phyloP scores from a whole-genome alignment of 2,888 invertebrate genomes.

The Hirtodrosophila histrioides region DNA sequence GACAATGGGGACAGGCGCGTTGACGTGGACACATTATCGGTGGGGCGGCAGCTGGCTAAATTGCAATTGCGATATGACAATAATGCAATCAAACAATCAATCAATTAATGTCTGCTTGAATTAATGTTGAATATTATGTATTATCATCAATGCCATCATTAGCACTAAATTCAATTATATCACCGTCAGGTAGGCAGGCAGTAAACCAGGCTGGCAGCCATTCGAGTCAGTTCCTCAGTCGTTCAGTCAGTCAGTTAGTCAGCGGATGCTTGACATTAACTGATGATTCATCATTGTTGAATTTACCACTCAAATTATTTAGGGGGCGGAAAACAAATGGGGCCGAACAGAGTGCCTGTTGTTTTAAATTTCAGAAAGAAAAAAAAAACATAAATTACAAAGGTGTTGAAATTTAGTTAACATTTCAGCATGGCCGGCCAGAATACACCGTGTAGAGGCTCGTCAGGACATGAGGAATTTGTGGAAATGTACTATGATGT shows the following conservation, averaged over 20 bases:
- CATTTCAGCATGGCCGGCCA: conserved; percentile 14
- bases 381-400: conserved; percentile 8
- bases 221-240: background rate
- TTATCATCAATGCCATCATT: conserved; percentile 76
- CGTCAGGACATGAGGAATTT: conserved; percentile 7
- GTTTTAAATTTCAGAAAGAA: conserved; percentile 9
- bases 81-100: conserved; percentile 81
- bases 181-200: conserved; percentile 6
- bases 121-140: conserved; percentile 74
- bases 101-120: conserved; percentile 76
- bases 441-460: background rate
- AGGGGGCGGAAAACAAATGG: background rate
- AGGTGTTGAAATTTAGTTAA: conserved; percentile 8
- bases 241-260: background rate
- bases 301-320: conserved; percentile 11
- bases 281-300: conserved; percentile 71
- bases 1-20: background rate
- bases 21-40: conserved; percentile 14
- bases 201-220: background rate
- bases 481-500: conserved; percentile 55
- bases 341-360: conserved; percentile 10
- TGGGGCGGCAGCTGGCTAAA: conserved; percentile 39
- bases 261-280: conserved; percentile 9
- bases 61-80: conserved; percentile 75
- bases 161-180: conserved; percentile 77